Evolutionary conservation across 1,140 invertebrate species (phyloP).

Genomic region (Drosophila ambigua): DNA sequence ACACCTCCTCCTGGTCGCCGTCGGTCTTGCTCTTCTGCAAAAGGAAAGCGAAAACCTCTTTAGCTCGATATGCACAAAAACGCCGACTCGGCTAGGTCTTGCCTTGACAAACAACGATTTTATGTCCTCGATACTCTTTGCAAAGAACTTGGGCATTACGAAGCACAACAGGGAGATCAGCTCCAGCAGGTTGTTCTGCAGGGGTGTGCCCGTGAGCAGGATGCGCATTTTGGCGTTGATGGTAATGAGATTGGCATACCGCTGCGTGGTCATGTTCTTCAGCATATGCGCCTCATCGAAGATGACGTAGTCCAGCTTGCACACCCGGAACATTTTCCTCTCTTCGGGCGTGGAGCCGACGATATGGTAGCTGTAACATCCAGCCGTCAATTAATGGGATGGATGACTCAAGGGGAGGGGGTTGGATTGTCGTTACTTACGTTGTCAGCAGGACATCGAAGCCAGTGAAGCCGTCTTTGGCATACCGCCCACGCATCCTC

Average conservation of each 20-base stretch:
- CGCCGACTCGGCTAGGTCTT: background rate
- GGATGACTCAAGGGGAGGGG: background rate
- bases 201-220: slow-evolving; percentile 94
- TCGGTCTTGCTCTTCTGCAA: slow-evolving; percentile 81
- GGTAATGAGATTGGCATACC: slow-evolving; percentile 94
- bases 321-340: slow-evolving; percentile 94
- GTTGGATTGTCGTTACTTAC: slow-evolving; percentile 55
- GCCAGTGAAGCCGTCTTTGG: slow-evolving; percentile 89
- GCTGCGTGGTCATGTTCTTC: slow-evolving; percentile 97
- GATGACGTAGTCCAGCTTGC: slow-evolving; percentile 95
- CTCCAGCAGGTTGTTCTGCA: slow-evolving; percentile 98
- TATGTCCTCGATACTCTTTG: slow-evolving; percentile 93
- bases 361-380: slow-evolving; percentile 87
- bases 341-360: slow-evolving; percentile 94
- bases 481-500: slow-evolving; percentile 89
- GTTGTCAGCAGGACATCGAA: slow-evolving; percentile 95
- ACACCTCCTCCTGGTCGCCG: slow-evolving; percentile 86
- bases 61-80: too few species aligned
- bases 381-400: background rate
- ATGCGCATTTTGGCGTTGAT: slow-evolving; percentile 94
- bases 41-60: background rate
- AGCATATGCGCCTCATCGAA: slow-evolving; percentile 99
- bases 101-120: slow-evolving; percentile 93
- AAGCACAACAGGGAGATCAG: slow-evolving; percentile 97
- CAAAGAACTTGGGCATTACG: slow-evolving; percentile 97